Evolutionary conservation across 2,888 invertebrate genomes (phyloP).

Genomic region (Pardosa pseudoannulata): DNA sequence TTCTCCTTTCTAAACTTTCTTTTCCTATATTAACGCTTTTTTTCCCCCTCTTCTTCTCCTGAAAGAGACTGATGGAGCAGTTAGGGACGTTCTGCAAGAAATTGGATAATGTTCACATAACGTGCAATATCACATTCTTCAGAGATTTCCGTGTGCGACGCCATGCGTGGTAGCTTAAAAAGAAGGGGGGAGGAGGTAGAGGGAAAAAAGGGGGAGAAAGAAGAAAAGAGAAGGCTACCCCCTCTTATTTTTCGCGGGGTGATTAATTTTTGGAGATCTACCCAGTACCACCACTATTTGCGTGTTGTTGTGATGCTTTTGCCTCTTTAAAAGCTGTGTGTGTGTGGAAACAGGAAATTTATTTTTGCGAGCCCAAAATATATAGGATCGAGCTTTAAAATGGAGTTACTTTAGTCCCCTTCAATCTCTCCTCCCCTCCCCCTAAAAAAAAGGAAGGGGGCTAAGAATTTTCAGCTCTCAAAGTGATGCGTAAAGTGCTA

Average conservation of each 20-base stretch:
- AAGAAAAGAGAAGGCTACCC: neutral
- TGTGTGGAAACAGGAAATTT: neutral
- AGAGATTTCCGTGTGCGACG: constrained; percentile 22
- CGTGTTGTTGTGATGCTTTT: neutral
- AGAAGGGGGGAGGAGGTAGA: neutral
- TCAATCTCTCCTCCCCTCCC: too few relatives aligned
- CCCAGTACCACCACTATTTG: neutral
- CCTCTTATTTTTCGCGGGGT: constrained; percentile 18
- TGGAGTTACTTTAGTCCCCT: neutral
- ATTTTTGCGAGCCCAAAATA: neutral
- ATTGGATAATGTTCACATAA: constrained; percentile 67
- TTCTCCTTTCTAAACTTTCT: constrained; percentile 44
- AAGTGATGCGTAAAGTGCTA: too few relatives aligned
- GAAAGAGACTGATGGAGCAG: constrained; percentile 24
- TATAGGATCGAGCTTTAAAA: neutral
- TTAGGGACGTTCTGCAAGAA: constrained; percentile 39
- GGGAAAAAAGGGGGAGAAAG: neutral
- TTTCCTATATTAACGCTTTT: constrained; percentile 46
- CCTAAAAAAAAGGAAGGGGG: too few relatives aligned
- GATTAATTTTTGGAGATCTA: constrained; percentile 21
- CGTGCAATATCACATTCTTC: constrained; percentile 71
- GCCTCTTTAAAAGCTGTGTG: neutral
- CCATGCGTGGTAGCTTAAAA: constrained; percentile 31
- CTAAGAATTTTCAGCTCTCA: too few relatives aligned
- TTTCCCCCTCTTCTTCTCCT: neutral